Conservation (phyloP, 1,140 invertebrate species). For the Drosophila biarmipes region DNA sequence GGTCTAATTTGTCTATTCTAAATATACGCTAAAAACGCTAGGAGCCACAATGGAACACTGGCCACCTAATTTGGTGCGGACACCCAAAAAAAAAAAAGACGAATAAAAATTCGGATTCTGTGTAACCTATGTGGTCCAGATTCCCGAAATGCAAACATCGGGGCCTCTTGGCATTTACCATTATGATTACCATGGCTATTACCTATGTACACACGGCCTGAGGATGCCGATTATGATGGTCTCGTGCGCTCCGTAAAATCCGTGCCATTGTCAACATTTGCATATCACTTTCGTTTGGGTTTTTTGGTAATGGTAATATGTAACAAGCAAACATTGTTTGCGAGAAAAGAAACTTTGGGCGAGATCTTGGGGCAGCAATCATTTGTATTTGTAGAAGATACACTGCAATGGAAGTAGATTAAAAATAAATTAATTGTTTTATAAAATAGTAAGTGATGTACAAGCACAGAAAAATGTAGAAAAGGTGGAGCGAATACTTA, state of each 20-base stretch:
- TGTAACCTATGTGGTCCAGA: constrained; percentile 15
- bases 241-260: constrained; percentile 58
- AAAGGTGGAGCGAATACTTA: too few species aligned
- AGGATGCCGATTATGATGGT: constrained; percentile 42
- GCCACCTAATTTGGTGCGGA: constrained; percentile 54
- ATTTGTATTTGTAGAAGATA: not conserved
- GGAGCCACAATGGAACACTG: constrained; percentile 16
- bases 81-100: not conserved
- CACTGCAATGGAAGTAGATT: too few species aligned
- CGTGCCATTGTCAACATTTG: constrained; percentile 67
- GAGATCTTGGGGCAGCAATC: not conserved
- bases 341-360: constrained; percentile 11
- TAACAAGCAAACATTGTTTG: constrained; percentile 45
- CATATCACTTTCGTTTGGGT: constrained; percentile 71
- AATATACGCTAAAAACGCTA: constrained; percentile 46
- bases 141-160: constrained; percentile 26
- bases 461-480: too few species aligned
- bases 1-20: constrained; percentile 72
- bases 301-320: constrained; percentile 49
- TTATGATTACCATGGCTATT: constrained; percentile 45
- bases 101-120: not conserved
- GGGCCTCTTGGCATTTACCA: constrained; percentile 8
- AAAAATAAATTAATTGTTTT: too few species aligned
- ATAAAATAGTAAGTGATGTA: too few species aligned
- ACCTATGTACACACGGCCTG: constrained; percentile 27